Conservation (phyloP, 2,888 invertebrate species). For the Mesopsocus fuscifrons region DNA sequence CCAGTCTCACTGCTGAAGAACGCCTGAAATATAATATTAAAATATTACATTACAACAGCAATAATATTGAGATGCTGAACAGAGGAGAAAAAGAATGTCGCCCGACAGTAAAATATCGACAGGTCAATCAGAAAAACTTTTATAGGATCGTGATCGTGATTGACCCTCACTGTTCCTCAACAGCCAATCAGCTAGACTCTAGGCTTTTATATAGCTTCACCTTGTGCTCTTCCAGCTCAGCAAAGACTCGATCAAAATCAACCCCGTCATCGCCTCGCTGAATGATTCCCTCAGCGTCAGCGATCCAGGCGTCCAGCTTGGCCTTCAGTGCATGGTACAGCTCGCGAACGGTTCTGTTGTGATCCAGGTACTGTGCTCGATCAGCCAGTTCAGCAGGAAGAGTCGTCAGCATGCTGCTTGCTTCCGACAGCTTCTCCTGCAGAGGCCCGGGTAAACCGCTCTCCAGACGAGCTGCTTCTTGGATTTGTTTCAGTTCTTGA, state of each 20-base stretch:
- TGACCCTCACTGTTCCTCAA: too few species aligned
- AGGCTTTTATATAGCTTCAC: too few species aligned
- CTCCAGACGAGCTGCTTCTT: constrained; percentile 50
- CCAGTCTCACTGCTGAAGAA: constrained; percentile 64
- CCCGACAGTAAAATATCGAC: too few species aligned
- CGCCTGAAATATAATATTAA: constrained; percentile 25
- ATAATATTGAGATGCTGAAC: constrained; percentile 3
- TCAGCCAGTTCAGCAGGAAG: constrained; percentile 65
- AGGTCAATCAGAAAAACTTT: too few species aligned
- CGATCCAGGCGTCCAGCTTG: constrained; percentile 64
- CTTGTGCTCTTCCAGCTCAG: constrained; percentile 73
- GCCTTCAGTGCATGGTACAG: constrained; percentile 58
- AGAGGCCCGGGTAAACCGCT: constrained; percentile 62
- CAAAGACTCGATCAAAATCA: constrained; percentile 66
- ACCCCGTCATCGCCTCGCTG: constrained; percentile 54
- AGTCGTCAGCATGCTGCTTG: constrained; percentile 53
- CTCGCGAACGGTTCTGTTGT: constrained; percentile 54
- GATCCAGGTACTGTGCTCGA: constrained; percentile 57
- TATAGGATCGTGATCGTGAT: too few species aligned
- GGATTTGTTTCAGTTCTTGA: constrained; percentile 46
- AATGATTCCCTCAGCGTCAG: constrained; percentile 59
- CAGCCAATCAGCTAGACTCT: too few species aligned
- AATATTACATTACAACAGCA: constrained; percentile 3
- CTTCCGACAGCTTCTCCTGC: constrained; percentile 69
- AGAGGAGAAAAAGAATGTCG: constrained; percentile 10